These are phyloP conservation scores for Crossaster papposus DNA, from an alignment of 53 echinoderm and acorn worm genomes.

Conservation along the genomic window DNA sequence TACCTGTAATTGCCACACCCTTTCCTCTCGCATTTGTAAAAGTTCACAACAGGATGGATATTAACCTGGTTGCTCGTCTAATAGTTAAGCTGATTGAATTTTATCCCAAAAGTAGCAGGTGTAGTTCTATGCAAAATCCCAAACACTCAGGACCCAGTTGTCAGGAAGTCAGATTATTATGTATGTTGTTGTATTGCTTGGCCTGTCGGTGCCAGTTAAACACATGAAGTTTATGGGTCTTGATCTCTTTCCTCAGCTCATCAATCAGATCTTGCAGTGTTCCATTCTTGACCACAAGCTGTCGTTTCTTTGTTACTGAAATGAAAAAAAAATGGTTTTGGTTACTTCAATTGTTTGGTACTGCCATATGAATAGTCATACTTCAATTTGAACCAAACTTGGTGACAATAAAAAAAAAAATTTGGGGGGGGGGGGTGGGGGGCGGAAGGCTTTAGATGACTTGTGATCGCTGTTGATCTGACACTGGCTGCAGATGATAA, in stretches of 20 bases:
- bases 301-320: background rate
- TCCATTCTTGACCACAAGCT: slow-evolving; percentile 24
- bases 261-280: background rate
- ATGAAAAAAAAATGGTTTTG: too few relatives aligned
- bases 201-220: slow-evolving; percentile 66
- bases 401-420: too few relatives aligned
- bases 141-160: slow-evolving; percentile 54
- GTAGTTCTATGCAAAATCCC: slow-evolving; percentile 69
- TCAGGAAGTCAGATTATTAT: slow-evolving; percentile 42
- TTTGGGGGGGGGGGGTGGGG: too few relatives aligned
- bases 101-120: slow-evolving; percentile 48
- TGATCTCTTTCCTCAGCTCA: background rate
- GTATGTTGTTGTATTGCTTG: slow-evolving; percentile 48
- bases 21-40: slow-evolving; percentile 59
- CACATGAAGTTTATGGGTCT: slow-evolving; percentile 5
- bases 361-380: too few relatives aligned
- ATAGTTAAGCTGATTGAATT: slow-evolving; percentile 62
- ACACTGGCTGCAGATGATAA: slow-evolving; percentile 17
- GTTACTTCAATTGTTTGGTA: background rate
- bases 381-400: too few relatives aligned
- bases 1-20: slow-evolving; percentile 30
- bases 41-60: slow-evolving; percentile 65
- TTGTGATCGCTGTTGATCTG: slow-evolving; percentile 1
- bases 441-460: too few relatives aligned
- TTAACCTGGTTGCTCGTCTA: slow-evolving; percentile 66